Evolutionary conservation across 2,113 vertebrate genomes (phyloP).

Genomic region (Pao palembangensis): DNA sequence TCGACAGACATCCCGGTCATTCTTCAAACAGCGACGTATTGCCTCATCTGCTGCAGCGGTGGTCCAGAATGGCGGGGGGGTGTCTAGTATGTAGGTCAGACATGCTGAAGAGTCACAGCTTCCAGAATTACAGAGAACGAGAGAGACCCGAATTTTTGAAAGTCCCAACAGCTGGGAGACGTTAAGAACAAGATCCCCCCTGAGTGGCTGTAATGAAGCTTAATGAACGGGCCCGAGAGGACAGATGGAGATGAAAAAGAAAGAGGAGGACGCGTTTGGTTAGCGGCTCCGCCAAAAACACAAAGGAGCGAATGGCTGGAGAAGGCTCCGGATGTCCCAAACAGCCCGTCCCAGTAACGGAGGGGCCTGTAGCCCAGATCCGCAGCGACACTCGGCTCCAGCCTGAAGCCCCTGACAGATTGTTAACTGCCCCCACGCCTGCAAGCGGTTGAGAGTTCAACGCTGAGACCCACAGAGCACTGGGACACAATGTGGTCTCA

Average conservation of each 20-base stretch:
- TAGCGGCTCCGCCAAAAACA: not conserved
- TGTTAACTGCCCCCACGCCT: conserved; percentile 25
- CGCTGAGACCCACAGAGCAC: not conserved
- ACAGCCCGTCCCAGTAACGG: conserved; percentile 40
- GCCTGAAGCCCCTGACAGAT: conserved; percentile 44
- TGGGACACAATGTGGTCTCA: conserved; percentile 1
- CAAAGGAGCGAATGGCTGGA: conserved; percentile 18
- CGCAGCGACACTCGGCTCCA: conserved; percentile 7
- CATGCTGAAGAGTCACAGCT: conserved; percentile 43
- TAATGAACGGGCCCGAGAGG: conserved; percentile 36
- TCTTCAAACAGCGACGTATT: conserved; percentile 2
- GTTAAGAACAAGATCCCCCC: conserved; percentile 36
- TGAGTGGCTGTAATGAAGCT: conserved; percentile 24
- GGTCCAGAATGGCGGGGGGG: conserved; percentile 31
- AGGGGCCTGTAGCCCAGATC: conserved; percentile 34
- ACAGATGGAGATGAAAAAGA: conserved; percentile 23
- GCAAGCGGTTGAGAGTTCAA: conserved; percentile 35
- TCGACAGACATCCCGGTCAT: conserved; percentile 24
- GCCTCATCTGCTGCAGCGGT: not conserved
- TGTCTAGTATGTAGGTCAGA: conserved; percentile 45
- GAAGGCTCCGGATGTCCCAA: conserved; percentile 29
- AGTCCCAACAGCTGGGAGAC: conserved; percentile 47
- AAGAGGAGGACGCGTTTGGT: conserved; percentile 11
- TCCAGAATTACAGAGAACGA: conserved; percentile 45
- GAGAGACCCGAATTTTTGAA: conserved; percentile 10